Evolutionary conservation across 2,797 vertebrate genomes (phyloP).

Genomic region (Myotis planiceps): DNA sequence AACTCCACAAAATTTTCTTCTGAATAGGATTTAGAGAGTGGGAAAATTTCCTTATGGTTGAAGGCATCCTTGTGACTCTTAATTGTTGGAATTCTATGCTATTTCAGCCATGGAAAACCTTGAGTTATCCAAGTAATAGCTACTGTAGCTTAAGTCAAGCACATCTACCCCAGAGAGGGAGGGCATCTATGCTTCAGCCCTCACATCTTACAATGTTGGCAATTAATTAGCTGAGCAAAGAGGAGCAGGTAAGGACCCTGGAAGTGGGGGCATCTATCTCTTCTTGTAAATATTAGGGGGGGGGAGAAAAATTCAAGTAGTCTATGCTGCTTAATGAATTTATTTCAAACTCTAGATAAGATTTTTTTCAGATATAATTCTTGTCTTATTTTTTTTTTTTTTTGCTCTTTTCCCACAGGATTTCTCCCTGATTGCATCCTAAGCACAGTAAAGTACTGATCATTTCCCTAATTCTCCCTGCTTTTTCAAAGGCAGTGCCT

Average conservation of each 20-base stretch:
- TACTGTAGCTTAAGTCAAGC: not conserved
- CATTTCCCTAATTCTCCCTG: not conserved
- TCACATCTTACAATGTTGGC: not conserved
- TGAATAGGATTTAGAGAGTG: not conserved
- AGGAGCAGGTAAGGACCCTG: not conserved
- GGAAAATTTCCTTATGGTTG: not conserved
- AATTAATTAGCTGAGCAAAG: not conserved
- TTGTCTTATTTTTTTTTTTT: not conserved
- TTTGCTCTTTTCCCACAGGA: not conserved
- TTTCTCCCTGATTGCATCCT: not conserved
- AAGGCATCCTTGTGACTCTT: not conserved
- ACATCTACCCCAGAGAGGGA: not conserved
- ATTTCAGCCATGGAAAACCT: not conserved
- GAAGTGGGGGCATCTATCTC: not conserved
- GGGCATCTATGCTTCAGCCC: not conserved
- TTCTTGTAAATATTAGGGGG: not conserved
- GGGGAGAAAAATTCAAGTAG: not conserved
- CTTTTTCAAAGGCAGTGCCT: not conserved
- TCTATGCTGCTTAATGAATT: not conserved
- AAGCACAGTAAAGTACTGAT: not conserved
- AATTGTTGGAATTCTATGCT: not conserved
- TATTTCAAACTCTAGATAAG: constrained; percentile 14
- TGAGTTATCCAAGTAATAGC: not conserved
- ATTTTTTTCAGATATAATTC: not conserved
- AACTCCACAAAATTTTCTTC: not conserved